Conservation (phyloP, 35 echinoderm and acorn worm species). For the Ophioderma brevispina region DNA sequence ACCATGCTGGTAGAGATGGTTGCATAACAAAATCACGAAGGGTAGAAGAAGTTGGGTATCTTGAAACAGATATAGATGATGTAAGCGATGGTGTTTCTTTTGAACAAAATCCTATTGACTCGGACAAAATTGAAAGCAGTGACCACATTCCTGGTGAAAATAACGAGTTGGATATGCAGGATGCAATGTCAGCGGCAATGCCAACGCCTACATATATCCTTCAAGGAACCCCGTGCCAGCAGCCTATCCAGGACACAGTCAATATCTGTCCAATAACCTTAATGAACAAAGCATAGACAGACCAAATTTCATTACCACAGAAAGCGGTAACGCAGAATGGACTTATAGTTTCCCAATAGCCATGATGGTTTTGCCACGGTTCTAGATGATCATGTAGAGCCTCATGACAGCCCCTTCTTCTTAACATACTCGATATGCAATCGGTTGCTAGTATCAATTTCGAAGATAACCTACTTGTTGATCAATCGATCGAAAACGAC, state of each 20-base stretch:
- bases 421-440: no score
- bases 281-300: neutral
- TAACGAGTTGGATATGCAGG: neutral
- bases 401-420: no score
- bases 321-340: neutral
- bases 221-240: neutral
- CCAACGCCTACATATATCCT: neutral
- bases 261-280: neutral
- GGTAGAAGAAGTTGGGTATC: neutral
- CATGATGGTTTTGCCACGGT: neutral
- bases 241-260: neutral
- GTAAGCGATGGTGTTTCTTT: no score
- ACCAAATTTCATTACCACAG: neutral
- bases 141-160: no score
- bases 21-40: constrained; percentile 5
- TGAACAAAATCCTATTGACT: no score
- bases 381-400: neutral
- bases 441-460: no score
- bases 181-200: neutral
- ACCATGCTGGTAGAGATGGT: constrained; percentile 22
- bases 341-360: neutral
- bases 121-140: no score
- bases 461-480: neutral
- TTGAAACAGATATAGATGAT: neutral
- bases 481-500: neutral